Evolutionary conservation across 1,140 invertebrate genomes (phyloP), one percentile per base, ranked within the genome.

Genomic region (Bombus soroeensis): DNA sequence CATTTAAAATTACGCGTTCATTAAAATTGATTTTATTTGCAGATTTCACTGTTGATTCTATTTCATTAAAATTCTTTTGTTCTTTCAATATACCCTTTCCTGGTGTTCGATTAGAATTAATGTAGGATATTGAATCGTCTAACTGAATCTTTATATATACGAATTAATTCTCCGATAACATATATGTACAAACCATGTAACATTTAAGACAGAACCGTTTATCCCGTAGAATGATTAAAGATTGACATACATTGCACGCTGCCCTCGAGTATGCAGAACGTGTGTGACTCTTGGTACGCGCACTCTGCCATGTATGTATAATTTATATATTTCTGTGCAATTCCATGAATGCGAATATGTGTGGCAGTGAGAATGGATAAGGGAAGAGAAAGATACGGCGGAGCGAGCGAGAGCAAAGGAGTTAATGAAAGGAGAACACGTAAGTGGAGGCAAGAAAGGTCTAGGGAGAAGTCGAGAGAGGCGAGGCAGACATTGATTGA

Each of bases 61-160:
- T 53, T 6, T 81, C 78, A 41, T 12, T 66, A 1, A 81, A 87
- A 57, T 90, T 84, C 32, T 89, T 92, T 57, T 57, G 53, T 74
- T 85, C 88, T 62, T 95, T 95, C n/a, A 95, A 75, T 86, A 95
- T 95, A 47, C 94, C 86, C 64, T 91, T 94, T 0, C 88, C 91
- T 3, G 94, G 94, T 18, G 93, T 95, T 64, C 94, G 94, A 57
- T 88, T 88, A 0, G 93, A 95, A 79, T 95, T 95, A 8, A 94
- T 78, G 57, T 94, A 95, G 0, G 87, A 81, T 62, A 94, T 93
- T 1, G 92, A 92, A 32, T 87, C 74, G 39, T 95, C 93, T n/a
- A 94, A 59, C n/a, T 92, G 81, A 22, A 95, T 76, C 43, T 91
- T 89, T 1, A 39, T 39, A 4, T 22, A 6, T 8, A 53, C 0